Base-by-base conservation (phyloP, 2,888 invertebrate genomes). In the Drosophila falleni region DNA sequence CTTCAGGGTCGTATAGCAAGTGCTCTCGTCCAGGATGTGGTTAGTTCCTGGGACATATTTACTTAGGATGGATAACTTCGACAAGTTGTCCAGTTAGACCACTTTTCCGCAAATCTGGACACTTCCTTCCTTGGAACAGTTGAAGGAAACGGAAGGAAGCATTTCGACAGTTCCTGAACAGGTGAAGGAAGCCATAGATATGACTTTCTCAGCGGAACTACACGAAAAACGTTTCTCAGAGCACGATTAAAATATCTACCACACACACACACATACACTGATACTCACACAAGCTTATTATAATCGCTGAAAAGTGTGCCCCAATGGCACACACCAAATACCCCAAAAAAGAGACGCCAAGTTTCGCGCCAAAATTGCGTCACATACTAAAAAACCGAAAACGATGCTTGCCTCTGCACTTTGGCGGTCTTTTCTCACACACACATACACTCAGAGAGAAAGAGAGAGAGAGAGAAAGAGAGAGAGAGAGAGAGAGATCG, bases 341-440 rank as follows among this genome's bases (percentile, higher is more conserved):
- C 61, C 68, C 78, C 64, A 71, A 66, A 71, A 66, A 80, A 78
- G 68, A 42, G 86, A 87, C 86, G 86, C 86, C 89, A 87, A 89
- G 55, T 87, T 87, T 89, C 86, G 86, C 86, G 86, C 86, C 86
- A 87, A 87, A 87, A 86, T 78, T 89, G 89, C 87, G 89, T 84
- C 84, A 83, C 84, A 80, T 78, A 71, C 50, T 54, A 68, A 61
- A 61, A 76, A 80, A 66, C 50, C 64, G 65, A 71, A 42, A 58
- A 37, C 77, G 60, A 51, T 60, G 72, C 60, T 65, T 64, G 69
- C 50, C 70, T 54, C 60, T 49, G 79, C 71, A 67, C 86, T 79
- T 79, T 85, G 83, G 80, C 87, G 87, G 77, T 86, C 80, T 80
- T 59, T 35, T 41, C 37, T 62, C 6, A 64, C 53, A 62, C 49